Evolutionary conservation across 2,113 vertebrate genomes (phyloP).

Genomic region (Laterallus jamaicensis): DNA sequence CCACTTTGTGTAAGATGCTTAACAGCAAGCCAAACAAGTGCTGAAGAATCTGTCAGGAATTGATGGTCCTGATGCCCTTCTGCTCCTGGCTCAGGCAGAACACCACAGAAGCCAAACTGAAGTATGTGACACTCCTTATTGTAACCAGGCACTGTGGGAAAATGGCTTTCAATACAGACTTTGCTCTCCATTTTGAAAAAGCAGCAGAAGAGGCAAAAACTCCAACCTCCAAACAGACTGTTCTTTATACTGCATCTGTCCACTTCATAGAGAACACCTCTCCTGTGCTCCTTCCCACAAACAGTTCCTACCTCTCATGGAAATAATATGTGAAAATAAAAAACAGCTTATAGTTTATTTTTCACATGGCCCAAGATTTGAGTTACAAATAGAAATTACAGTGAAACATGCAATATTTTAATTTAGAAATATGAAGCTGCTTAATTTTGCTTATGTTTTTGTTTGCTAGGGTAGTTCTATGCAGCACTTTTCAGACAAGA

Average conservation of each 20-base stretch:
- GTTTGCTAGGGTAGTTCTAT: neutral
- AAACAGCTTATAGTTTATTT: neutral
- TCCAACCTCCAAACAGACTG: neutral
- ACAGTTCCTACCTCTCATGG: neutral
- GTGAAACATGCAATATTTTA: accelerated
- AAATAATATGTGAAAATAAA: neutral
- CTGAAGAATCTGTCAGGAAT: neutral
- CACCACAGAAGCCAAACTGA: neutral
- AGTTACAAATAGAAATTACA: neutral
- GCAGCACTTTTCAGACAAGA: neutral
- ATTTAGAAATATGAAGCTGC: neutral
- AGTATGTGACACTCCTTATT: neutral
- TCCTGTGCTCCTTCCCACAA: neutral
- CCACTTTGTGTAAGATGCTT: neutral
- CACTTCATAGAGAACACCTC: neutral
- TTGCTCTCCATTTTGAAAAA: neutral
- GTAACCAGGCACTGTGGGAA: neutral
- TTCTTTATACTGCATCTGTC: neutral
- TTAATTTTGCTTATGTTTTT: neutral
- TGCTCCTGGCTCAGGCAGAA: neutral
- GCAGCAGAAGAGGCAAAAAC: neutral
- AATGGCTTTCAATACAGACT: neutral
- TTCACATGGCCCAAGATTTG: neutral
- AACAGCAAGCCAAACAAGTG: accelerated
- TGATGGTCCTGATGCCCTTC: neutral